Percentiles rank a stretch among this genome's conserved stretches.
phyloP scores from a whole-genome alignment of 1,140 invertebrate genomes.

The Grapholita molesta region DNA sequence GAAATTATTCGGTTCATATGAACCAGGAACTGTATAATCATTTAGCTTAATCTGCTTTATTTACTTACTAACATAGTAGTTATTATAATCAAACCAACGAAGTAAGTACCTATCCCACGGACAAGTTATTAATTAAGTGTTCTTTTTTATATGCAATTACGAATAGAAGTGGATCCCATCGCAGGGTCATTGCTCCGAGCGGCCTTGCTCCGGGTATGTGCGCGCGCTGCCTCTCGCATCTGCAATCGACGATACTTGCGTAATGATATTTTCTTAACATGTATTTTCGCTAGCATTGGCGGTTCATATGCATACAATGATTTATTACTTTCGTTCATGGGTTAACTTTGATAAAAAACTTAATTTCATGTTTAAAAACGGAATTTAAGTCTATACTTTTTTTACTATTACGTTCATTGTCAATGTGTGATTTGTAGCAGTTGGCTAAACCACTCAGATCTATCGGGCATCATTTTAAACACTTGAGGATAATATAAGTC shows the following conservation, averaged over 20 bases:
- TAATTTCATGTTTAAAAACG: no score
- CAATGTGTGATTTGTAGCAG: no score
- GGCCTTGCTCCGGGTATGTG: slow-evolving; percentile 30
- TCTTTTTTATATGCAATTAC: slow-evolving; percentile 16
- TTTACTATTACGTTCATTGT: no score
- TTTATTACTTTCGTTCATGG: no score
- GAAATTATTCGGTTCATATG: no score
- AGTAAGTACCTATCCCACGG: not conserved
- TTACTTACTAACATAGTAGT: not conserved
- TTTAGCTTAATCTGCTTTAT: not conserved
- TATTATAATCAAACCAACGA: not conserved
- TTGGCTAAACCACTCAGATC: no score
- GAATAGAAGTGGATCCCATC: slow-evolving; percentile 13
- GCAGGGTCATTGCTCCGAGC: slow-evolving; percentile 30
- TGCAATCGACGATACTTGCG: slow-evolving; percentile 33
- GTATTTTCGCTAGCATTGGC: not conserved
- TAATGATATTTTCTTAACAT: slow-evolving; percentile 26
- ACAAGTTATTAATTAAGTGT: slow-evolving; percentile 5
- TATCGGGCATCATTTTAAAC: no score
- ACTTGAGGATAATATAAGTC: no score
- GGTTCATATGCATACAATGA: no score
- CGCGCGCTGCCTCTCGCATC: slow-evolving; percentile 28
- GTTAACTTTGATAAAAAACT: no score
- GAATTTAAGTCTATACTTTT: no score
- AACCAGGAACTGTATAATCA: no score